These are phyloP conservation scores for Delichon dasypus DNA, from an alignment of 2,797 vertebrate genomes.

Conservation along the genomic window DNA sequence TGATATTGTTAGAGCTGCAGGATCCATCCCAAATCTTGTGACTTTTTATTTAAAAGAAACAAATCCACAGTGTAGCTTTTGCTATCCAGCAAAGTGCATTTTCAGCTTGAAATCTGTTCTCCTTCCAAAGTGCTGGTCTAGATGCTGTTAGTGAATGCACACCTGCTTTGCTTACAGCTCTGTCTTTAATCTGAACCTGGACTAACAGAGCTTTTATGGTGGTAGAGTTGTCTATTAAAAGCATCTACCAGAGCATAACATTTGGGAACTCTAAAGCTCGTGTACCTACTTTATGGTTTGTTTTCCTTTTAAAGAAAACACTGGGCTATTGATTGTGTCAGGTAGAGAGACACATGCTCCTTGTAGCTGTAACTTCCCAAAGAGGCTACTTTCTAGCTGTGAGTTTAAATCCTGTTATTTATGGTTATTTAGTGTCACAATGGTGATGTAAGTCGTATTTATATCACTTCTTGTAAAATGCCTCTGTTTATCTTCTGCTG, in stretches of 20 bases:
- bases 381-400: neutral
- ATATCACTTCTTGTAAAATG: neutral
- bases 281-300: neutral
- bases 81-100: neutral
- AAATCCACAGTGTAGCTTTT: neutral
- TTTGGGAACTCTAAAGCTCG: neutral
- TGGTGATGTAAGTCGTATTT: neutral
- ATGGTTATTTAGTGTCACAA: neutral
- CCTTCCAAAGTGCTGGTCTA: neutral
- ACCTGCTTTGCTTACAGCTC: neutral
- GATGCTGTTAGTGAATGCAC: neutral
- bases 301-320: neutral
- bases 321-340: neutral
- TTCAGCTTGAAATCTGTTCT: neutral
- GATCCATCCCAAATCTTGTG: neutral
- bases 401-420: slow-evolving; percentile 25
- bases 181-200: neutral
- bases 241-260: neutral
- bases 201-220: neutral
- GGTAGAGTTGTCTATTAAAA: neutral
- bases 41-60: neutral
- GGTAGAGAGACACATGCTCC: neutral
- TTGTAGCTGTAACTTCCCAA: neutral
- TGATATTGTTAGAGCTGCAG: neutral
- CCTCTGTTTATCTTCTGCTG: neutral